phyloP scores from a whole-genome alignment of 2,888 invertebrate species.

The Erynnis tages region DNA sequence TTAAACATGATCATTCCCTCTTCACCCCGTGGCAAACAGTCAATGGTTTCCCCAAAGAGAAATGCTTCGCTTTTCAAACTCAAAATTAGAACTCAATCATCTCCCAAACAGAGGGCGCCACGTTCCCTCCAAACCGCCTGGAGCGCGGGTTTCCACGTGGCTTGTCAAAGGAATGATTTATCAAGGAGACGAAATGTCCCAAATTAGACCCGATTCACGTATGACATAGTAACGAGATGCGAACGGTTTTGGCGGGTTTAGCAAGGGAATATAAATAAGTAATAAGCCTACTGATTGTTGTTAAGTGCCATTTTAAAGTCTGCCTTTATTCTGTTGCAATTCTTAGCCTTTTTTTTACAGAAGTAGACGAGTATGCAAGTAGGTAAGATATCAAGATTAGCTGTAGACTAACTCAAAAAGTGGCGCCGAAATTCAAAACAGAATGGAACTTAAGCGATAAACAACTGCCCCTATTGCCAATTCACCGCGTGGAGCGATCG shows the following conservation, averaged over 20 bases:
- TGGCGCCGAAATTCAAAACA: not conserved
- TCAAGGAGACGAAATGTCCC: constrained; percentile 30
- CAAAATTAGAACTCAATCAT: constrained; percentile 32
- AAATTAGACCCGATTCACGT: constrained; percentile 15
- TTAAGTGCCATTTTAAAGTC: no score
- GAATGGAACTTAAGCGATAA: constrained; percentile 7
- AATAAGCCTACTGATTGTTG: no score
- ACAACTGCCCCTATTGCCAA: constrained; percentile 42
- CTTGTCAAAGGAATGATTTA: constrained; percentile 41
- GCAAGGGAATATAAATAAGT: not conserved
- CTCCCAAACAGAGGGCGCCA: not conserved
- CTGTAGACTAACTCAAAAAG: no score
- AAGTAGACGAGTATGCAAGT: not conserved
- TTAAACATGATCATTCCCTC: not conserved
- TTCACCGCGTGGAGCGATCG: constrained; percentile 48
- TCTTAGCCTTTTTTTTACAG: no score
- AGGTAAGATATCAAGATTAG: not conserved
- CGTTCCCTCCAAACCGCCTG: constrained; percentile 13
- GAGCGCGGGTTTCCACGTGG: constrained; percentile 39
- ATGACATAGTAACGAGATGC: not conserved
- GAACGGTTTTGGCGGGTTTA: not conserved
- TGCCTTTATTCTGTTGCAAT: no score
- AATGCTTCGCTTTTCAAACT: constrained; percentile 6
- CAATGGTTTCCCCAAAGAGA: not conserved
- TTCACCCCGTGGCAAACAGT: not conserved